Percentiles rank a stretch among this genome's conserved stretches.
Conservation (phyloP, 1,140 invertebrate genomes). For the Berghia stephanieae region DNA sequence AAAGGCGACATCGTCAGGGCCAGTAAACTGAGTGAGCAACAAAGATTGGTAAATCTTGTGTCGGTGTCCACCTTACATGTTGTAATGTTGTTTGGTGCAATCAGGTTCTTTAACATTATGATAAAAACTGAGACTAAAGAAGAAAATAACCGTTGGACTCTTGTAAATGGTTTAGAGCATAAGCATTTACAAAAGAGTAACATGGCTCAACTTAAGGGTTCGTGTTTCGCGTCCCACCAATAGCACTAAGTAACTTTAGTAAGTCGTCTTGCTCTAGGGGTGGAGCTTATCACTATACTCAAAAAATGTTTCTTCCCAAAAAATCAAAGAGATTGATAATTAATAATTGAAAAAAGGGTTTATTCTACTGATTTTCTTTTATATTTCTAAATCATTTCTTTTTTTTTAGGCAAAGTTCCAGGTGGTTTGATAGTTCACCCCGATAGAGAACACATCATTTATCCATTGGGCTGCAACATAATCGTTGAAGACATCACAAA, state of each 20-base stretch:
- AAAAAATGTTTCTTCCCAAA: neutral
- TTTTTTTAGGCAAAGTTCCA: conserved; percentile 71
- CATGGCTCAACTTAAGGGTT: no score
- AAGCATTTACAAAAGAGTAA: no score
- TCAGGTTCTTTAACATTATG: no score
- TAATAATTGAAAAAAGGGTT: neutral
- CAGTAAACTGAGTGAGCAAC: no score
- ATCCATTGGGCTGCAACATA: conserved; percentile 85
- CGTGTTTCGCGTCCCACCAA: neutral
- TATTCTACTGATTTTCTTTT: neutral
- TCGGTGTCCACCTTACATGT: no score
- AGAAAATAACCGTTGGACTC: no score
- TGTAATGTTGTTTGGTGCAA: no score
- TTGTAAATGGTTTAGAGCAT: no score
- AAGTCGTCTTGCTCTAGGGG: neutral
- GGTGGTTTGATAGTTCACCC: conserved; percentile 80
- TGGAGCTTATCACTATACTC: neutral
- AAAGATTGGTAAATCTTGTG: no score
- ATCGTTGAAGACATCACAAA: conserved; percentile 79
- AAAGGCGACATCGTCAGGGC: no score
- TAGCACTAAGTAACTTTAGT: neutral
- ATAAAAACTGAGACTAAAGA: no score
- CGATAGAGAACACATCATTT: conserved; percentile 79
- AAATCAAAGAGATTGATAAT: neutral
- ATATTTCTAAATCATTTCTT: conserved; percentile 14